Conservation (phyloP, 2,888 invertebrate genomes). For the Rhodophaea formosa region DNA sequence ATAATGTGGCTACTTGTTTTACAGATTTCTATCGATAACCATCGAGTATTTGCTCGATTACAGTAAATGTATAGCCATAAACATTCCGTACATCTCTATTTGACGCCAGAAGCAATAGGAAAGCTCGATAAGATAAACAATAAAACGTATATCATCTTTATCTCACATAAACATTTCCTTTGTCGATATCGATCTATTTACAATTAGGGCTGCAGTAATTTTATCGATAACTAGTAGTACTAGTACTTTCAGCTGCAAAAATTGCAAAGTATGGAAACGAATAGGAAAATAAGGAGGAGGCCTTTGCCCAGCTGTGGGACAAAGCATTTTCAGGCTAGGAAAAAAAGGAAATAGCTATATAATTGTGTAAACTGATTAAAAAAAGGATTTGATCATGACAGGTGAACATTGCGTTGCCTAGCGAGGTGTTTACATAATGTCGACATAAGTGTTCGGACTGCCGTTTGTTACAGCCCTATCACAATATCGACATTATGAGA, state of each 20-base stretch:
- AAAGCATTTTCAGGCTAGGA: too few species aligned
- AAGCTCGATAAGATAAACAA: slow-evolving; percentile 17
- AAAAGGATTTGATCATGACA: too few species aligned
- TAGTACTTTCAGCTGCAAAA: too few species aligned
- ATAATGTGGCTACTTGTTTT: not conserved
- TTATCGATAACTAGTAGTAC: not conserved
- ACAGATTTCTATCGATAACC: slow-evolving; percentile 9
- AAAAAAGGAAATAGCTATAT: too few species aligned
- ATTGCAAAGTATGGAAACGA: too few species aligned
- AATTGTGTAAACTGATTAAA: too few species aligned
- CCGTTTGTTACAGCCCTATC: slow-evolving; percentile 11
- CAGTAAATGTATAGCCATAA: slow-evolving; percentile 2
- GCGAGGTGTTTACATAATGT: not conserved
- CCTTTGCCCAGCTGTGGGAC: too few species aligned
- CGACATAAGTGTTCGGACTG: not conserved
- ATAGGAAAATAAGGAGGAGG: too few species aligned
- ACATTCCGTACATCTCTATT: slow-evolving; percentile 8
- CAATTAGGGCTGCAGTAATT: not conserved
- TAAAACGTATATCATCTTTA: slow-evolving; percentile 18
- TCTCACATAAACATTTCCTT: slow-evolving; percentile 15
- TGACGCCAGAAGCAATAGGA: slow-evolving; percentile 12
- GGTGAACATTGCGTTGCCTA: too few species aligned
- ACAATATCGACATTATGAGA: slow-evolving; percentile 23
- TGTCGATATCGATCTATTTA: slow-evolving; percentile 14
- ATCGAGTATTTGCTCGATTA: slow-evolving; percentile 10